phyloP scores from a whole-genome alignment of 2,797 vertebrate genomes.

The Rhinogobio ventralis region DNA sequence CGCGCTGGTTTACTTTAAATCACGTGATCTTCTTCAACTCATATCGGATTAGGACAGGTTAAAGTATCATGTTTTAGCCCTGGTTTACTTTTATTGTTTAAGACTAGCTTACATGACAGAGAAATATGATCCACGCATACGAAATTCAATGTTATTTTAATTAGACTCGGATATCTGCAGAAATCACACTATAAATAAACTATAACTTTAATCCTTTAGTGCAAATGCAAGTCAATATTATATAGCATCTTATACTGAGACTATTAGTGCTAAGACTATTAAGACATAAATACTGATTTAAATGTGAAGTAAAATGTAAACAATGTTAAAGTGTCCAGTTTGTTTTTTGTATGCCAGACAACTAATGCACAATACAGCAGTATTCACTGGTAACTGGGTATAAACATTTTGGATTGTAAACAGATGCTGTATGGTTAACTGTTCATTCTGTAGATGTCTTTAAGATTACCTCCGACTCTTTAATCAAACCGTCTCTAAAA shows the following conservation, averaged over 20 bases:
- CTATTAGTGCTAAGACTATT: no score
- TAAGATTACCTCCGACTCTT: neutral
- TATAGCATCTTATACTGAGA: neutral
- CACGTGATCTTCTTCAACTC: constrained; percentile 57
- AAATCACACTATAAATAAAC: neutral
- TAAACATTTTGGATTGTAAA: neutral
- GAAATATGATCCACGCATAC: neutral
- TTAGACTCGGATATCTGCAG: neutral
- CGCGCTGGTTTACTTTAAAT: constrained; percentile 57
- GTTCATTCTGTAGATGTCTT: neutral
- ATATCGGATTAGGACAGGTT: neutral
- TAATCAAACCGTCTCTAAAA: neutral
- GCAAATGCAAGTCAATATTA: neutral
- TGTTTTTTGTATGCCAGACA: neutral
- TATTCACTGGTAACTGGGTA: neutral
- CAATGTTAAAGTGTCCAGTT: neutral
- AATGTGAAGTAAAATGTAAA: neutral
- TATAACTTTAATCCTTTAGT: neutral
- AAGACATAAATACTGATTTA: neutral
- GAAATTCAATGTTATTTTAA: neutral
- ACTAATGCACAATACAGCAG: no score
- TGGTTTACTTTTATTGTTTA: neutral
- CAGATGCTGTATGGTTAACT: neutral
- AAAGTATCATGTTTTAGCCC: neutral
- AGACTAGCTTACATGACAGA: neutral